phyloP scores from a whole-genome alignment of 2,888 invertebrate genomes.

The Barypeithes pellucidus region DNA sequence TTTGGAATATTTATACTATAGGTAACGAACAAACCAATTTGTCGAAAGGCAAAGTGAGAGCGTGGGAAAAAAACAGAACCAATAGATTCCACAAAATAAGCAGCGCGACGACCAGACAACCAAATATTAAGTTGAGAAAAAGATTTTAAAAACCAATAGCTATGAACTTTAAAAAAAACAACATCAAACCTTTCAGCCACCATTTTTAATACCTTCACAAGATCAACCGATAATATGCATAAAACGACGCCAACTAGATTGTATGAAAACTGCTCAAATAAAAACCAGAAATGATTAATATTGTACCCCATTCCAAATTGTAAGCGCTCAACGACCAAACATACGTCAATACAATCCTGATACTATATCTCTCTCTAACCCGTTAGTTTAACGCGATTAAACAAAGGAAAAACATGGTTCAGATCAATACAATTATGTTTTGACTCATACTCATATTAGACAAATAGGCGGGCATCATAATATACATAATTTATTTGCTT shows the following conservation, averaged over 20 bases:
- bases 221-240: background rate
- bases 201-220: conserved; percentile 7
- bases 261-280: conserved; percentile 10
- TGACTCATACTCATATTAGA: conserved; percentile 21
- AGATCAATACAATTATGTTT: background rate
- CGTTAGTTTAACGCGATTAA: background rate
- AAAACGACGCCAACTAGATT: conserved; percentile 1
- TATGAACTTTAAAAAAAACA: background rate
- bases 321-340: conserved; percentile 9
- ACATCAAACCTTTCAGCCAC: conserved; percentile 16
- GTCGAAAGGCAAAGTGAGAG: no score
- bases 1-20: no score
- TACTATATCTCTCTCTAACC: background rate
- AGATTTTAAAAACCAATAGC: no score
- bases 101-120: no score
- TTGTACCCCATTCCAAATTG: conserved; percentile 4
- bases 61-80: no score
- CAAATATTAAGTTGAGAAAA: no score
- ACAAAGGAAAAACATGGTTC: background rate
- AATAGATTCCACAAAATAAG: no score
- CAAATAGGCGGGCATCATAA: conserved; percentile 20
- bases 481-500: conserved; percentile 39
- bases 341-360: background rate
- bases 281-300: conserved; percentile 17
- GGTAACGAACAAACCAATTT: no score